These are phyloP conservation scores for Eulithis testata DNA, from an alignment of 2,888 invertebrate genomes.

Conservation along the genomic window DNA sequence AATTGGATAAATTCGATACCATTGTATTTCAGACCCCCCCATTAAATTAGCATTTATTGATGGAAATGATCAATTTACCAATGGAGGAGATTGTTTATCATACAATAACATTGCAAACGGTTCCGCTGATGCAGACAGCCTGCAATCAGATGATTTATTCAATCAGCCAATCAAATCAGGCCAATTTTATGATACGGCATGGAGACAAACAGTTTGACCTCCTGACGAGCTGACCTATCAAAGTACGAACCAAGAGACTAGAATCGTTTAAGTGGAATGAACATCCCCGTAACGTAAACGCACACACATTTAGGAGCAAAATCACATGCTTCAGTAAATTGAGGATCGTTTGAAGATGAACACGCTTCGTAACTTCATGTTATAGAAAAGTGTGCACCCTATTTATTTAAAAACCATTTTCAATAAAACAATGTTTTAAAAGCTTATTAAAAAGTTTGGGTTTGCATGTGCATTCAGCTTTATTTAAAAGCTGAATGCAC, in stretches of 20 bases:
- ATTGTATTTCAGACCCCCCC: conserved; percentile 19
- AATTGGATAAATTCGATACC: conserved; percentile 18
- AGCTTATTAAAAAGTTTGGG: too few relatives aligned
- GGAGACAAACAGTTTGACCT: conserved; percentile 23
- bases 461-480: too few relatives aligned
- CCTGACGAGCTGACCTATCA: conserved; percentile 10
- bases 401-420: too few relatives aligned
- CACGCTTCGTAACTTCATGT: too few relatives aligned
- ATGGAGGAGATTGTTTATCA: conserved; percentile 26
- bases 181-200: conserved; percentile 26
- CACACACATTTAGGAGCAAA: too few relatives aligned
- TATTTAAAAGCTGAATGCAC: too few relatives aligned
- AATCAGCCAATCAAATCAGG: conserved; percentile 36
- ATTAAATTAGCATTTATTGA: conserved; percentile 26
- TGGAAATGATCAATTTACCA: conserved; percentile 27
- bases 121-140: conserved; percentile 31
- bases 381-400: too few relatives aligned
- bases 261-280: too few relatives aligned
- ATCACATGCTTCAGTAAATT: too few relatives aligned
- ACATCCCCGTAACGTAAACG: too few relatives aligned
- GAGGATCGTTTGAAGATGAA: too few relatives aligned
- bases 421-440: too few relatives aligned
- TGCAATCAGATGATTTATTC: conserved; percentile 32
- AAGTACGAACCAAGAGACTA: neutral
- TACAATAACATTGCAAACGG: conserved; percentile 34